These are phyloP conservation scores for Pandemis corylana DNA, from an alignment of 2,888 invertebrate genomes.

Conservation along the genomic window DNA sequence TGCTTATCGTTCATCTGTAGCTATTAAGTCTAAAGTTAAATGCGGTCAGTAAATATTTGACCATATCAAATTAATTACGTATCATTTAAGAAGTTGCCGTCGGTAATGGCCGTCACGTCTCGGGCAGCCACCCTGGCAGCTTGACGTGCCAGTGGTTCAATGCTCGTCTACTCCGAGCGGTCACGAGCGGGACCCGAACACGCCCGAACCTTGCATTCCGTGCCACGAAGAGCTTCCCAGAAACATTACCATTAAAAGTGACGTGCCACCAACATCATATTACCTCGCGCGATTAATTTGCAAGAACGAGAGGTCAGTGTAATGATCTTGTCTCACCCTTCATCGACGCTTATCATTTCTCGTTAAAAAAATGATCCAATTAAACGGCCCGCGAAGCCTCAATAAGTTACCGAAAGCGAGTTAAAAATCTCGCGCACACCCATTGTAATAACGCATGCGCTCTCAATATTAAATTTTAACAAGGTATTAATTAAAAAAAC, in stretches of 20 bases:
- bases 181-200: conserved; percentile 15
- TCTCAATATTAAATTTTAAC: conserved; percentile 85
- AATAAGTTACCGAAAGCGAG: conserved; percentile 81
- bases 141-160: conserved; percentile 54
- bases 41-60: conserved; percentile 6
- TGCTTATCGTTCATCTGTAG: neutral
- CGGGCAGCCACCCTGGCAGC: conserved; percentile 43
- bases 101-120: conserved; percentile 39
- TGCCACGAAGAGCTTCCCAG: conserved; percentile 33
- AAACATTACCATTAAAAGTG: conserved; percentile 35
- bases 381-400: conserved; percentile 71
- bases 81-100: conserved; percentile 27
- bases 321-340: conserved; percentile 68
- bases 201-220: conserved; percentile 26
- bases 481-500: conserved; percentile 86
- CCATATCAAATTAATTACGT: conserved; percentile 36
- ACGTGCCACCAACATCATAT: conserved; percentile 35
- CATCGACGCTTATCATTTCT: conserved; percentile 77
- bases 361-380: conserved; percentile 83
- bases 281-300: conserved; percentile 56
- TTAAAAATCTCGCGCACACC: conserved; percentile 82
- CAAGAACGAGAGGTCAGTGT: conserved; percentile 57
- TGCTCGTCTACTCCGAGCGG: conserved; percentile 57
- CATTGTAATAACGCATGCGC: conserved; percentile 84
- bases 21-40: neutral